Evolutionary conservation across 2,113 vertebrate genomes (phyloP).

Genomic region (Thinocorus orbignyianus): DNA sequence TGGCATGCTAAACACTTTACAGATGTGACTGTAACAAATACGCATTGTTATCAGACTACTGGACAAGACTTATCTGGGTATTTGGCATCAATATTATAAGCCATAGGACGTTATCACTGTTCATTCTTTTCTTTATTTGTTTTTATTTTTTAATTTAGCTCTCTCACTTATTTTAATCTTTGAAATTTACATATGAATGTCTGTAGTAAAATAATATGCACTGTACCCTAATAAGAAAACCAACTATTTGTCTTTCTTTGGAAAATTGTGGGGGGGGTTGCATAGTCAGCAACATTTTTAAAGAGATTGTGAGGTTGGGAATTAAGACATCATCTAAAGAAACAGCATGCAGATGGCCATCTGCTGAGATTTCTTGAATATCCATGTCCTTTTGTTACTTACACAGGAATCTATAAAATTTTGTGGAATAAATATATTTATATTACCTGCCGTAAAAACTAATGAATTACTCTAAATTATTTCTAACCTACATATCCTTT

Average conservation of each 20-base stretch:
- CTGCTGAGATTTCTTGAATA: neutral
- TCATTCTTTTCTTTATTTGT: neutral
- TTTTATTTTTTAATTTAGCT: neutral
- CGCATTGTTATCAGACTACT: neutral
- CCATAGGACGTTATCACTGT: neutral
- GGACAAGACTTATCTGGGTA: neutral
- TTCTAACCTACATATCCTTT: neutral
- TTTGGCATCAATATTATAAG: neutral
- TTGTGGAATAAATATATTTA: slow-evolving; percentile 4
- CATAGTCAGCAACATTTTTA: slow-evolving; percentile 12
- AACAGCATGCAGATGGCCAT: neutral
- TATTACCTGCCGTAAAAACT: neutral
- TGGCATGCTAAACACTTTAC: neutral
- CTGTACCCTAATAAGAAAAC: neutral
- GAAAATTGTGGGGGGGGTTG: neutral
- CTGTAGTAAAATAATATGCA: neutral
- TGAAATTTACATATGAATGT: neutral
- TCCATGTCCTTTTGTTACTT: neutral
- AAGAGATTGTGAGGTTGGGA: slow-evolving; percentile 5
- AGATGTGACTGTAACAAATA: neutral
- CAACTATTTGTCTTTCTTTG: neutral
- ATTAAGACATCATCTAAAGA: slow-evolving; percentile 27
- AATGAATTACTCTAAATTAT: neutral
- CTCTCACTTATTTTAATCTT: neutral
- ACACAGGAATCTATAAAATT: neutral